Evolutionary conservation across 2,113 vertebrate genomes (phyloP).

Genomic region (Tichodroma muraria): DNA sequence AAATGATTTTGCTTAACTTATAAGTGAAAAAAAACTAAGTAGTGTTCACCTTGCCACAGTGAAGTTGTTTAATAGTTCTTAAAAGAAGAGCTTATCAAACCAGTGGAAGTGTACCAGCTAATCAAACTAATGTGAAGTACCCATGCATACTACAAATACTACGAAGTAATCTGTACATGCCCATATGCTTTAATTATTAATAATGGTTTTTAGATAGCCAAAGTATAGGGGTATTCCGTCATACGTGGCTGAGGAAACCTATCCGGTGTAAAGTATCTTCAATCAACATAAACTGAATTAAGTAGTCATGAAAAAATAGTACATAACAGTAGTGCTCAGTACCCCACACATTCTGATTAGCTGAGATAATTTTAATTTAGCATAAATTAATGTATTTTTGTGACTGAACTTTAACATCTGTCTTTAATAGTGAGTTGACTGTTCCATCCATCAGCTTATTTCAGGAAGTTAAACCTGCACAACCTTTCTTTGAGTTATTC

Average conservation of each 20-base stretch:
- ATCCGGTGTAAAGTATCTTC: background rate
- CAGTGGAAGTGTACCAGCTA: background rate
- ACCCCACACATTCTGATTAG: background rate
- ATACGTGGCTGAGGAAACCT: background rate
- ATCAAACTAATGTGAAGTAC: background rate
- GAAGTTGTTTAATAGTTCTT: background rate
- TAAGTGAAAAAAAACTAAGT: background rate
- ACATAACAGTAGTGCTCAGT: background rate
- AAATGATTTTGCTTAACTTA: background rate
- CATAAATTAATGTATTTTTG: background rate
- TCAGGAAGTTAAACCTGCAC: background rate
- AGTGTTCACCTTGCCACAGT: background rate
- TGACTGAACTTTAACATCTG: background rate
- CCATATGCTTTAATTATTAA: background rate
- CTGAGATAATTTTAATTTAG: background rate
- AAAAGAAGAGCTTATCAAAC: background rate
- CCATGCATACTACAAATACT: background rate
- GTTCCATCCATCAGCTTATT: background rate
- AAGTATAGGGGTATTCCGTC: background rate
- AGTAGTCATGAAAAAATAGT: background rate
- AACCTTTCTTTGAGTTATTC: background rate
- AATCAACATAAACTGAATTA: background rate
- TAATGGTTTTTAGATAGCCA: background rate
- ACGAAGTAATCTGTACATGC: background rate
- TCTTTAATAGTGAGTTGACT: background rate